Evolutionary conservation across 2,113 vertebrate genomes (phyloP).

Genomic region (Brachyhypopomus occidentalis): DNA sequence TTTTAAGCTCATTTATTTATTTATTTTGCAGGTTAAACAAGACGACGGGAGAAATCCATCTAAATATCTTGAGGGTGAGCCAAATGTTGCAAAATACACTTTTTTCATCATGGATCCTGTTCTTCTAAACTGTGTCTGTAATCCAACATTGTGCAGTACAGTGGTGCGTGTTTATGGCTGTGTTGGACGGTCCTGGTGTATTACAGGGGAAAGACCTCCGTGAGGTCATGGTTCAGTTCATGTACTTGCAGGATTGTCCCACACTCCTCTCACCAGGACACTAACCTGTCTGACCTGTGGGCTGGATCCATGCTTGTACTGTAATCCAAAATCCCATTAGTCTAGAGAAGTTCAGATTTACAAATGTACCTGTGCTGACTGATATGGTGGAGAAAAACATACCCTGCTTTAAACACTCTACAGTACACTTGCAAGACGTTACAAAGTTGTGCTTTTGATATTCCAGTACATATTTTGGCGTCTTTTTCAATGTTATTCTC

Average conservation of each 20-base stretch:
- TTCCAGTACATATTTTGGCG: background rate
- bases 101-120: slow-evolving; percentile 34
- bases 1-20: slow-evolving; percentile 3
- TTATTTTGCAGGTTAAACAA: slow-evolving; percentile 10
- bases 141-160: slow-evolving; percentile 31
- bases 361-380: background rate
- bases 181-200: slow-evolving; percentile 49
- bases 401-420: background rate
- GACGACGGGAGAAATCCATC: slow-evolving; percentile 24
- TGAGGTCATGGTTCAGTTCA: slow-evolving; percentile 43
- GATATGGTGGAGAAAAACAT: background rate
- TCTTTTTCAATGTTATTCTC: background rate
- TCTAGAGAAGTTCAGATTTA: background rate
- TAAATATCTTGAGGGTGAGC: slow-evolving; percentile 16
- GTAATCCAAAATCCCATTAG: background rate
- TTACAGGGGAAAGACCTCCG: slow-evolving; percentile 39
- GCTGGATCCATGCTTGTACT: background rate
- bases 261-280: background rate
- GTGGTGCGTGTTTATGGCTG: slow-evolving; percentile 43
- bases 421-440: background rate
- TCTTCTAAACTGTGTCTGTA: slow-evolving; percentile 46
- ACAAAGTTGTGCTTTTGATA: background rate
- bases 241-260: slow-evolving; percentile 20
- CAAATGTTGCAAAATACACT: slow-evolving; percentile 40
- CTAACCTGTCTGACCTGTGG: background rate